phyloP scores from a whole-genome alignment of 2,797 vertebrate genomes.

The Hippoglossus hippoglossus region DNA sequence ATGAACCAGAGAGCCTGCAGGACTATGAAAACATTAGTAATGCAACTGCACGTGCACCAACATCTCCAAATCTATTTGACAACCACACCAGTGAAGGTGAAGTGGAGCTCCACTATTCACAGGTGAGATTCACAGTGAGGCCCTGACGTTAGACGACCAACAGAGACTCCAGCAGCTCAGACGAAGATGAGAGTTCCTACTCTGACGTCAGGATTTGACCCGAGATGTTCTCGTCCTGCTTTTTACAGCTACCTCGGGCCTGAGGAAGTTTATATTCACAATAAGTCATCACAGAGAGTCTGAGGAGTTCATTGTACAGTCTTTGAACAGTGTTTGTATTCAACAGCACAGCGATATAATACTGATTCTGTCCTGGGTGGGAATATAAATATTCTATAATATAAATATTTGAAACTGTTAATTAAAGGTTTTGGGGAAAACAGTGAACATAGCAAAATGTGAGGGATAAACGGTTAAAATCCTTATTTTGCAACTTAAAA shows the following conservation, averaged over 20 bases:
- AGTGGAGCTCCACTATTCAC: constrained; percentile 45
- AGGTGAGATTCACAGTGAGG: constrained; percentile 53
- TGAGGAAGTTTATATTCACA: background rate
- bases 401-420: background rate
- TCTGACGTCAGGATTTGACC: constrained; percentile 56
- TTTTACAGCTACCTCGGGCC: no score
- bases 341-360: no score
- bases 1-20: no score
- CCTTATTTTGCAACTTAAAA: background rate
- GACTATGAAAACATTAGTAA: constrained; percentile 45
- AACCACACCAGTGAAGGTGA: constrained; percentile 61
- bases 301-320: no score
- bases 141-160: background rate
- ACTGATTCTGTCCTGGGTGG: no score
- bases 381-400: no score
- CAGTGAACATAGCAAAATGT: background rate
- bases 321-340: no score
- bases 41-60: background rate
- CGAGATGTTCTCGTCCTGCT: background rate
- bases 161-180: constrained; percentile 33
- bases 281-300: background rate
- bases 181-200: constrained; percentile 52
- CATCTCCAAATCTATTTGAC: background rate
- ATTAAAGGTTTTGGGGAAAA: no score
- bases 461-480: background rate